Evolutionary conservation across 1,140 invertebrate species (phyloP), one percentile per base, ranked within the genome.

Genomic region (Heliothis subflexa): DNA sequence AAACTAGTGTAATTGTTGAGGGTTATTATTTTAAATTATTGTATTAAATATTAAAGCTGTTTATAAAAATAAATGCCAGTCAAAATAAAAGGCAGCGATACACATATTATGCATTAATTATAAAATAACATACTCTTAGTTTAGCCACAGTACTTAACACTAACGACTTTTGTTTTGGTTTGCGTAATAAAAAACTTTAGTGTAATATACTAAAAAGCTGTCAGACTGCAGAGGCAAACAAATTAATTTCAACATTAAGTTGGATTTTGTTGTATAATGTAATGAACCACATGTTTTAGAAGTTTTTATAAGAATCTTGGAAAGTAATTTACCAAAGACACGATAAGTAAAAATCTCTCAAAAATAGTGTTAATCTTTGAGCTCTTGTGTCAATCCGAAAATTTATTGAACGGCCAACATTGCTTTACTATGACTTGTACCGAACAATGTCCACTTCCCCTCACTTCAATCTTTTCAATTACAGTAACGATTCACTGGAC

Each of bases 401-500:
- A 71, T 55, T 54, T 55, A 52, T 73, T 25, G 33, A 73, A 47
- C 54, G 12, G 21, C n/a, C 12, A 21, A 7, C 50, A 71, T 54
- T 14, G 14, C 68, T 50, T n/a, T 40, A 25, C 21, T 71, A 28
- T 68, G n/a, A 71, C 50, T 33, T 33, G 25, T 33, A 54, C 21
- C 57, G 72, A 75, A 75, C 72, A 75, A 75, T 75, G 72, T 52
- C 72, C 79, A 76, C 55, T 78, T 70, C 50, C 49, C 47, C 21
- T 80, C 70, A 79, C 70, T 79, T 78, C 74, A 70, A 77, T 84
- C 87, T 85, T 85, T 85, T 81, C 89, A 86, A 85, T 85, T 80
- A 87, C 77, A 76, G 80, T 83, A 85, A 87, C 80, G 84, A 81
- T 82, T 81, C 74, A 70, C 78, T 52, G 78, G 75, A 80, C 68